A percentile compares a stretch with the other conserved stretches of the same genome.
phyloP scores from a whole-genome alignment of 2,888 invertebrate species.

The Epinotia nisella region DNA sequence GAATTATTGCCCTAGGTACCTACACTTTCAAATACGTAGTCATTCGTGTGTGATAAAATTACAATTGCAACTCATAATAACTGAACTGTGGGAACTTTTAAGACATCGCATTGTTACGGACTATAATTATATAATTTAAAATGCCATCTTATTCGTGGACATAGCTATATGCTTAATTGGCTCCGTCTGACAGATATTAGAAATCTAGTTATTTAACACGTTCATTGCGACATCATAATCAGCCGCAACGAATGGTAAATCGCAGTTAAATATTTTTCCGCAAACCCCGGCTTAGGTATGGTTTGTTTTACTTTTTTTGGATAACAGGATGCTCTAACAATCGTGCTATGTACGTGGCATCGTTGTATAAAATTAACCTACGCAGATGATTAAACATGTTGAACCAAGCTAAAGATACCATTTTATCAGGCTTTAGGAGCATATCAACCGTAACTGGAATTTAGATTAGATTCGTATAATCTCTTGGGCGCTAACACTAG shows the following conservation, averaged over 20 bases:
- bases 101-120: neutral
- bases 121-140: no score
- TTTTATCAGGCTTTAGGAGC: neutral
- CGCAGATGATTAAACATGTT: neutral
- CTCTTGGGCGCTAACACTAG: neutral
- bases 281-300: no score
- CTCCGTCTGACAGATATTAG: no score
- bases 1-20: slow-evolving; percentile 18
- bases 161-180: no score
- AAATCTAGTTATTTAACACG: no score
- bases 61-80: neutral
- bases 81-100: neutral
- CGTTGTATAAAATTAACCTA: neutral
- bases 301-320: no score
- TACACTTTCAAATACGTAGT: slow-evolving; percentile 17
- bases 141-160: no score
- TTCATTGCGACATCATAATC: no score
- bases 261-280: no score
- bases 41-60: neutral
- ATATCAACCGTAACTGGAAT: neutral
- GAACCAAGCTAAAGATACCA: neutral
- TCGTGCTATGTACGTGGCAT: no score
- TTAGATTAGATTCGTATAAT: neutral
- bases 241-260: no score
- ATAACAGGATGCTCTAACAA: no score